A percentile compares a stretch with the other conserved stretches of the same genome.
Evolutionary conservation across 2,113 vertebrate genomes (phyloP).

Genomic region (Oreochromis tanganicae): DNA sequence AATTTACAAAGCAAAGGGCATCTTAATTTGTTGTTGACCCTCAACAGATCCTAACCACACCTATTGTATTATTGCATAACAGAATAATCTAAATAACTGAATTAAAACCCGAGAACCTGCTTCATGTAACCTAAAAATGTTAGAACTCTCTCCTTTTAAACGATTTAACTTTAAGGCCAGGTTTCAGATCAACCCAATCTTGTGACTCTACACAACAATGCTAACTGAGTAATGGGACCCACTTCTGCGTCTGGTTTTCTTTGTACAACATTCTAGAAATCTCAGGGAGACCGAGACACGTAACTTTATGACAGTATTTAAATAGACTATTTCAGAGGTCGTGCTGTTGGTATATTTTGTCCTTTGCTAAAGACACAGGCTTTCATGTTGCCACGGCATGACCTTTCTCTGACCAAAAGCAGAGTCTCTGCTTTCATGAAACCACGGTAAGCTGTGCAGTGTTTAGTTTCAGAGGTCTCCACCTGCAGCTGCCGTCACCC

Average conservation of each 20-base stretch:
- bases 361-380: not conserved
- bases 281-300: not conserved
- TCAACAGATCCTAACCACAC: not conserved
- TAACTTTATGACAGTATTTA: not conserved
- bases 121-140: not conserved
- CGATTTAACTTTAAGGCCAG: not conserved
- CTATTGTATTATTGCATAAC: fast-evolving
- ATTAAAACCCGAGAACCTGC: fast-evolving
- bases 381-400: not conserved
- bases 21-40: not conserved
- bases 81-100: not conserved
- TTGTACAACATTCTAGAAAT: not conserved
- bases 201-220: fast-evolving
- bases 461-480: conserved; percentile 1
- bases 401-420: not conserved
- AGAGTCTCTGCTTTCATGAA: not conserved
- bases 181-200: not conserved
- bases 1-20: not conserved
- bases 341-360: not conserved
- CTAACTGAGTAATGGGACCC: not conserved
- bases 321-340: not conserved
- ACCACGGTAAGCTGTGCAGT: not conserved
- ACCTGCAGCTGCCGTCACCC: not conserved
- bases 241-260: fast-evolving
- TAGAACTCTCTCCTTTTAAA: not conserved